Evolutionary conservation across 2,888 invertebrate genomes (phyloP).

Genomic region (Endomychus coccineus): DNA sequence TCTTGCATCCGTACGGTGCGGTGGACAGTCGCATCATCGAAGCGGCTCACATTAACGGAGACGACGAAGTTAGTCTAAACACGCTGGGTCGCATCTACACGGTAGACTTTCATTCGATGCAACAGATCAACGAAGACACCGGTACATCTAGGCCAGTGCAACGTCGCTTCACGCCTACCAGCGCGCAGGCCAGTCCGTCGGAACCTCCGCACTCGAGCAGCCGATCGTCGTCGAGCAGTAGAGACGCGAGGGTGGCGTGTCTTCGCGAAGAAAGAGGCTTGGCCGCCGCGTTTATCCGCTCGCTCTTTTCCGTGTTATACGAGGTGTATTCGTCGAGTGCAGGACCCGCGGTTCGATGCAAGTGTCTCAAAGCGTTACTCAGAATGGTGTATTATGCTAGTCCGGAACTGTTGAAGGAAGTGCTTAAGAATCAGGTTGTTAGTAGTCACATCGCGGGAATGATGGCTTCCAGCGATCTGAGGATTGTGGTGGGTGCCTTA

Average conservation of each 20-base stretch:
- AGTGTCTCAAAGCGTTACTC: slow-evolving; percentile 90
- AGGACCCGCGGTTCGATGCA: slow-evolving; percentile 94
- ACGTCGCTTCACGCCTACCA: slow-evolving; percentile 63
- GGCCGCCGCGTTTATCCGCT: slow-evolving; percentile 58
- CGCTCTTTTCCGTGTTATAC: slow-evolving; percentile 89
- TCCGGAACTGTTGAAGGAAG: slow-evolving; percentile 73
- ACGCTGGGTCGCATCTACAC: slow-evolving; percentile 92
- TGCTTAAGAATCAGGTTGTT: slow-evolving; percentile 67
- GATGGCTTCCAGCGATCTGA: slow-evolving; percentile 94
- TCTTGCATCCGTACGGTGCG: slow-evolving; percentile 88
- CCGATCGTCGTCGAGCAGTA: slow-evolving; percentile 36
- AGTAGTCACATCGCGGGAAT: slow-evolving; percentile 97
- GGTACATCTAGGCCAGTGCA: slow-evolving; percentile 86
- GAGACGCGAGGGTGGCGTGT: slow-evolving; percentile 63
- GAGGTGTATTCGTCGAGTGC: slow-evolving; percentile 98
- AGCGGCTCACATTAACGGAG: slow-evolving; percentile 87
- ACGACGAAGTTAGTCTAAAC: slow-evolving; percentile 90
- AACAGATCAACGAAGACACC: slow-evolving; percentile 97
- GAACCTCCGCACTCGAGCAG: slow-evolving; percentile 27
- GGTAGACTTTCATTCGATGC: slow-evolving; percentile 94
- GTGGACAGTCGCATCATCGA: slow-evolving; percentile 93
- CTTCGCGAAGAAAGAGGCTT: slow-evolving; percentile 63
- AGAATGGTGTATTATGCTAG: slow-evolving; percentile 95
- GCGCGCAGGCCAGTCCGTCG: slow-evolving; percentile 36
- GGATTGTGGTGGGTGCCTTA: slow-evolving; percentile 92